Base-by-base conservation (phyloP, 2,113 vertebrate species). In the Taurulus bubalis region DNA sequence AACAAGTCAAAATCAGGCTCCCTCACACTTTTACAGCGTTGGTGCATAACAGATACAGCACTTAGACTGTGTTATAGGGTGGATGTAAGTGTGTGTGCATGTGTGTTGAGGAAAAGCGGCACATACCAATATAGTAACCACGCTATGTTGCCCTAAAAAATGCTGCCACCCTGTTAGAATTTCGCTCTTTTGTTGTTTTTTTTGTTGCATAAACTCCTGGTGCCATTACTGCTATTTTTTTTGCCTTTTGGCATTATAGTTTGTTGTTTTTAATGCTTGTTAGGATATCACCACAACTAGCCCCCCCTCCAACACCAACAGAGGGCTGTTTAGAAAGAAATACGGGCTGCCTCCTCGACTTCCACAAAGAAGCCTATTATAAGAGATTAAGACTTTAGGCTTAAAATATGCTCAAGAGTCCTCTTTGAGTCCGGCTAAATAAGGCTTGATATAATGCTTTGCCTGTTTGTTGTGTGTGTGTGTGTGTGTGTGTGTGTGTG, bases 361-460 rank as follows among this genome's bases (percentile, higher is more conserved):
- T 80, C 55, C 69, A 87, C 80, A 89, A 82, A 84, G 84, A 86
- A 76, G 72, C 67, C 82, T 80, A 86, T 91, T 90, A 87, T 83
- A 83, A 85, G 72, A 91, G 87, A 93, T 93, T 84, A 90, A 83
- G 83, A 86, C 80, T 81, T 75, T 42, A 60, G 86, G 74, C 66
- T 89, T 85, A 86, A 84, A 89, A 87, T 88, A 90, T 81, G 77
- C 88, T 90, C 86, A 75, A 82, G 75, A 89, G 85, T 70, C 82
- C 83, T 66, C 75, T 84, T 87, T 71, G 67, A 87, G 71, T 86
- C 47, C 32, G 73, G 56, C 86, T 85, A 64, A 79, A 80, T 76
- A 56, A 71, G 36, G 63, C 70, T 69, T 67, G 70, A 87, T 89
- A 88, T 85, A 16, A 82, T 88, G 83, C 83, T 30, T 75, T 62